These are phyloP conservation scores for Plagodis dolabraria DNA, from an alignment of 2,888 invertebrate genomes.

Conservation along the genomic window DNA sequence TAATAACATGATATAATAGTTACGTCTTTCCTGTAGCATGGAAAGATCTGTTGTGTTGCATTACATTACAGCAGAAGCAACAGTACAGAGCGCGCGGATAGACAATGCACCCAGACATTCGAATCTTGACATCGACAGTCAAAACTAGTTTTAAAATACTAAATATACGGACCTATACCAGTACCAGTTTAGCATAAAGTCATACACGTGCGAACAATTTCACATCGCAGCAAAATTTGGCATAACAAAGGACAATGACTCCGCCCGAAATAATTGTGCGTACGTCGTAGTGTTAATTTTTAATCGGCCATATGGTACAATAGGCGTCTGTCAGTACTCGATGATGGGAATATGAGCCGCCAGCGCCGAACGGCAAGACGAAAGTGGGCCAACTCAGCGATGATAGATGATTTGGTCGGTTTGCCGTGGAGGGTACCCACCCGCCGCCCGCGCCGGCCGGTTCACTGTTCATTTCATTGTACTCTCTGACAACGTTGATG, in stretches of 20 bases:
- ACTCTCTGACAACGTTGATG: slow-evolving; percentile 45
- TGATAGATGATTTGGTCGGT: slow-evolving; percentile 49
- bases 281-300: slow-evolving; percentile 31
- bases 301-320: slow-evolving; percentile 34
- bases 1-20: slow-evolving; percentile 20
- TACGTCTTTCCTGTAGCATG: slow-evolving; percentile 12
- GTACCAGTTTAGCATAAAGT: slow-evolving; percentile 50
- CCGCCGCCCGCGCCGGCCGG: slow-evolving; percentile 21
- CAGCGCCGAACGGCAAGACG: slow-evolving; percentile 30
- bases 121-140: slow-evolving; percentile 31
- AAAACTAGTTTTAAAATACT: no score
- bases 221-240: slow-evolving; percentile 59
- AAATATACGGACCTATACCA: slow-evolving; percentile 20
- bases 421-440: slow-evolving; percentile 6
- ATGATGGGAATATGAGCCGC: slow-evolving; percentile 25
- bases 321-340: slow-evolving; percentile 26
- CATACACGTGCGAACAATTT: slow-evolving; percentile 57
- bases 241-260: slow-evolving; percentile 59
- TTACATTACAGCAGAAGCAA: slow-evolving; percentile 9
- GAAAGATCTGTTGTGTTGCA: slow-evolving; percentile 12
- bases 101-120: slow-evolving; percentile 3
- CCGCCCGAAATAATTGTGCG: slow-evolving; percentile 43
- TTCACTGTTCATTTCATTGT: slow-evolving; percentile 46
- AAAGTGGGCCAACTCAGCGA: slow-evolving; percentile 58
- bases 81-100: slow-evolving; percentile 16